Evolutionary conservation across 2,113 vertebrate genomes (phyloP).

Genomic region (Myotis davidii): DNA sequence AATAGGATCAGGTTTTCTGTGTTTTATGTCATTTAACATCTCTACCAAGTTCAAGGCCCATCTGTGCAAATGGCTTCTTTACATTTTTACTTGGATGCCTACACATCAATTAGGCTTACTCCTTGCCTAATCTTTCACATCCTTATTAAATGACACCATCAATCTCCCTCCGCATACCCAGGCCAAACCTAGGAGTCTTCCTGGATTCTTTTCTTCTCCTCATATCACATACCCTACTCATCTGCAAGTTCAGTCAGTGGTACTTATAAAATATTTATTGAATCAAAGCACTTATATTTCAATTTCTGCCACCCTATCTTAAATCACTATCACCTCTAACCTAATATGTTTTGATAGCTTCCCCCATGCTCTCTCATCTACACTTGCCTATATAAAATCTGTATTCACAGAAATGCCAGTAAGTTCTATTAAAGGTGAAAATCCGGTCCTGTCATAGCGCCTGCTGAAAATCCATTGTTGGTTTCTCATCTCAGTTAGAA

Average conservation of each 20-base stretch:
- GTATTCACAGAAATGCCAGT: not conserved
- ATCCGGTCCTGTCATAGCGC: not conserved
- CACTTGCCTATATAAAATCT: not conserved
- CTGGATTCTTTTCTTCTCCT: not conserved
- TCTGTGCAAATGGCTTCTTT: not conserved
- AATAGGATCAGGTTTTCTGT: not conserved
- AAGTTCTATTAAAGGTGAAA: not conserved
- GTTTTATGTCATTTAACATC: not conserved
- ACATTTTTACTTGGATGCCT: not conserved
- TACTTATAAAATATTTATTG: not conserved
- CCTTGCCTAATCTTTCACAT: not conserved
- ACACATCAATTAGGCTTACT: not conserved
- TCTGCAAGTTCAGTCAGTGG: not conserved
- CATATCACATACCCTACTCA: not conserved
- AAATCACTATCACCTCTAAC: not conserved
- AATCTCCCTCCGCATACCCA: not conserved
- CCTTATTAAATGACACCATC: not conserved
- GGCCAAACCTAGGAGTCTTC: not conserved
- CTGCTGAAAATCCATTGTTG: not conserved
- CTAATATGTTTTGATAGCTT: not conserved
- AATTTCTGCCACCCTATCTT: not conserved
- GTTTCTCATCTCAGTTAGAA: not conserved
- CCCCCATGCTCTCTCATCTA: not conserved
- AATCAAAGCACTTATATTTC: constrained; percentile 6
- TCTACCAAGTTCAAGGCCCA: not conserved